These are phyloP conservation scores for Ahaetulla prasina DNA, from an alignment of 2,113 vertebrate genomes.

Conservation along the genomic window DNA sequence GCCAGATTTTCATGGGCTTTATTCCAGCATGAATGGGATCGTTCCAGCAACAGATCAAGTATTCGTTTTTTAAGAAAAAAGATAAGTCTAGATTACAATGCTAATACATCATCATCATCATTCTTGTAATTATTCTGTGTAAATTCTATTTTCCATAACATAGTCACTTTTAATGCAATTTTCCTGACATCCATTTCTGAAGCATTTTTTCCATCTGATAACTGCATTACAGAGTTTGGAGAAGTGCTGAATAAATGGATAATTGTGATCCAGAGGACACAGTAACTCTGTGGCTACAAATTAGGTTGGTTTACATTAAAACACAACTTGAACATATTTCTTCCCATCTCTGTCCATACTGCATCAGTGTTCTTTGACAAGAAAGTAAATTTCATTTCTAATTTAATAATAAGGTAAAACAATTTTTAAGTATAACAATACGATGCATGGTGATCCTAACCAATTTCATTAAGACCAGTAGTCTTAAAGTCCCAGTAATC, in stretches of 20 bases:
- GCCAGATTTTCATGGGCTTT: conserved; percentile 14
- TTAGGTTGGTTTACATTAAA: neutral
- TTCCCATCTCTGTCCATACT: neutral
- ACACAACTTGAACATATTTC: neutral
- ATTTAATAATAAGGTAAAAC: neutral
- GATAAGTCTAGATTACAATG: neutral
- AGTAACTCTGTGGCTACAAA: neutral
- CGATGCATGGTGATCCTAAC: neutral
- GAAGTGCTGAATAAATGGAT: neutral
- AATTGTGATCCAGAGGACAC: neutral
- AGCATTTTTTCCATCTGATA: neutral
- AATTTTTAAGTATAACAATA: neutral
- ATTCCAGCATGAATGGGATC: conserved; percentile 11
- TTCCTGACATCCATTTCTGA: neutral
- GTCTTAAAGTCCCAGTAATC: neutral
- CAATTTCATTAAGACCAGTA: neutral
- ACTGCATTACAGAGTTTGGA: neutral
- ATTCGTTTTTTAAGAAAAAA: neutral
- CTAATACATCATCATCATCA: neutral
- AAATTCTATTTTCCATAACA: neutral
- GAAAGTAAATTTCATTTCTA: neutral
- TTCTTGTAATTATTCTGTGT: neutral
- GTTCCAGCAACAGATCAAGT: neutral
- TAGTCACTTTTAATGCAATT: neutral
- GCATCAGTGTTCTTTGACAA: neutral